Evolutionary conservation across 2,797 vertebrate species (phyloP), one percentile per base, ranked within the genome.

Genomic region (Mionectes olivaceus): DNA sequence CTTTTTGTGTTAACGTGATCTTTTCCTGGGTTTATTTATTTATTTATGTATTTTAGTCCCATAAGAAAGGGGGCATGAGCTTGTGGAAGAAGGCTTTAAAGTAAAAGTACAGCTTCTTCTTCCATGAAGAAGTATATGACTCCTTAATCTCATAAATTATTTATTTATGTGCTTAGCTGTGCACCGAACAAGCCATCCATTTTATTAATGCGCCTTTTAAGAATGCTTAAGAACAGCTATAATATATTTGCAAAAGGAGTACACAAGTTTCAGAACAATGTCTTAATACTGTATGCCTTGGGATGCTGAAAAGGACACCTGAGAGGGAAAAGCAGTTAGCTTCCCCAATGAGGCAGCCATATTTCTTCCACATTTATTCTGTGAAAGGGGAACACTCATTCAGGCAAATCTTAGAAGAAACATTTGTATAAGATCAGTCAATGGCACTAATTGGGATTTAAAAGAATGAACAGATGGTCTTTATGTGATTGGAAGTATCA

Each of bases 391-490:
- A 85, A 88, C 80, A 75, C 13, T 50, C 50, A 39, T 39, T 52
- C 39, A 92, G 83, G 28, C 52, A 89, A 69, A 86, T 49, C 84
- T 82, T 69, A 47, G 55, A 88, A 81, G 49, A 74, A 77, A 59
- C 87, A 88, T 94, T 96, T 94, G 71, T 89, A 67, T 70, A 94
- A 97, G 75, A 97, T 95, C 85, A 96, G 90, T 97, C 93, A 97
- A 94, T 94, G 96, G 86, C 89, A 93, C 87, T 97, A 98, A 98
- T 96, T 98, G 97, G 96, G 97, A 96, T 95, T 94, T 95, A 96
- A 97, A 97, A 96, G 95, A 93, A 93, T 96, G 97, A 98, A 95
- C 98, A 98, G 98, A 98, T 98, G 98, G 98, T 95, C 94, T 95
- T 95, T 93, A 93, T 95, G 94, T 96, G 96, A 96, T 94, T 98